These are phyloP conservation scores for Syngnathus floridae DNA, from an alignment of 2,113 vertebrate genomes.

Conservation along the genomic window DNA sequence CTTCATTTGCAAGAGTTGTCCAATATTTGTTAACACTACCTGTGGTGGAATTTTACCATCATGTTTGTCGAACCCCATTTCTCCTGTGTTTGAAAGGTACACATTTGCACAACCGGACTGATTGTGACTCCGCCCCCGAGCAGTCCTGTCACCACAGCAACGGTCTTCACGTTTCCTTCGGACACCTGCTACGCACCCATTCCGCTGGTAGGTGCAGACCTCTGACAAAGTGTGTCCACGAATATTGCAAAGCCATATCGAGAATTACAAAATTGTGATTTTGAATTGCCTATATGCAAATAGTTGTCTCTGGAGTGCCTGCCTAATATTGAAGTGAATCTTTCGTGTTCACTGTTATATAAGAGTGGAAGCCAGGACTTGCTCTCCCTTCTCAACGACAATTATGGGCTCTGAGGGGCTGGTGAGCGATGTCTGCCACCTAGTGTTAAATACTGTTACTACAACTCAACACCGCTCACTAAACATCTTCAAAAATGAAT, in stretches of 20 bases:
- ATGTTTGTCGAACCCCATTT: constrained; percentile 18
- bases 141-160: constrained; percentile 90
- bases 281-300: neutral
- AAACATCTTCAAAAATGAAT: no score
- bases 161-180: constrained; percentile 88
- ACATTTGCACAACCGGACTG: constrained; percentile 91
- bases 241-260: neutral
- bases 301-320: neutral
- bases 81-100: constrained; percentile 75
- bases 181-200: constrained; percentile 83
- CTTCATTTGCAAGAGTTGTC: no score
- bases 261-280: neutral
- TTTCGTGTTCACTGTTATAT: neutral
- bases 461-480: no score
- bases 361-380: neutral
- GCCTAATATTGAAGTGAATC: neutral
- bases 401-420: no score
- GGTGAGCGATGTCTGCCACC: no score
- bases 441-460: no score
- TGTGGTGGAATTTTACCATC: neutral
- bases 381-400: no score
- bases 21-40: no score
- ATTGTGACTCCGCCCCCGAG: constrained; percentile 96
- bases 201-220: constrained; percentile 62
- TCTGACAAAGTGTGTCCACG: neutral